phyloP scores from a whole-genome alignment of 2,888 invertebrate species.

The Phoenoteleia sp. region DNA sequence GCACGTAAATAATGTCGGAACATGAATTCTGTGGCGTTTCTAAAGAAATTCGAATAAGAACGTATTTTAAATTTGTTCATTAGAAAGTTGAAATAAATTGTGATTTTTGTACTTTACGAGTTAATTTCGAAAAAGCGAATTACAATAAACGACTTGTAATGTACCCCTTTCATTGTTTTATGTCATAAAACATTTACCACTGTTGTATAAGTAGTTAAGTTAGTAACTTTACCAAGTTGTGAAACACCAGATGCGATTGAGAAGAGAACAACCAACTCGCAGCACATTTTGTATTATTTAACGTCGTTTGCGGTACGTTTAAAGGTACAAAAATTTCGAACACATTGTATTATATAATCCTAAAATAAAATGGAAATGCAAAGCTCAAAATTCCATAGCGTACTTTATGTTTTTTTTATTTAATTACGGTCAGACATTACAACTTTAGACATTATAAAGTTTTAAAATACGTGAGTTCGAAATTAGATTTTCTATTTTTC shows the following conservation, averaged over 20 bases:
- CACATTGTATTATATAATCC: too few species aligned
- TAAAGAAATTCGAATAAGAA: too few species aligned
- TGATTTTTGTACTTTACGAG: too few species aligned
- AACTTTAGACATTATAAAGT: slow-evolving; percentile 28
- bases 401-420: slow-evolving; percentile 19
- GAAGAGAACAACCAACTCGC: slow-evolving; percentile 10
- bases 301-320: neutral
- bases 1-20: too few species aligned
- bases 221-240: slow-evolving; percentile 31
- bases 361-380: neutral
- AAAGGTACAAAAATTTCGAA: neutral
- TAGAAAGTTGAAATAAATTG: too few species aligned
- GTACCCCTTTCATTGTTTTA: too few species aligned
- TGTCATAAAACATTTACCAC: slow-evolving; percentile 18
- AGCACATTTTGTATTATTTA: slow-evolving; percentile 37
- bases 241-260: slow-evolving; percentile 35
- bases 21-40: too few species aligned
- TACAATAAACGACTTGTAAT: too few species aligned
- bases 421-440: slow-evolving; percentile 10
- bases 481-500: slow-evolving; percentile 38
- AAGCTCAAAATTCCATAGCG: neutral
- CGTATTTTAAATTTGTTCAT: too few species aligned
- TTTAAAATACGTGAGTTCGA: slow-evolving; percentile 46
- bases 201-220: slow-evolving; percentile 31
- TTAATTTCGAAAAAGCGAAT: too few species aligned